Conservation (phyloP, 1,140 invertebrate species). For the Penaeus japonicus region DNA sequence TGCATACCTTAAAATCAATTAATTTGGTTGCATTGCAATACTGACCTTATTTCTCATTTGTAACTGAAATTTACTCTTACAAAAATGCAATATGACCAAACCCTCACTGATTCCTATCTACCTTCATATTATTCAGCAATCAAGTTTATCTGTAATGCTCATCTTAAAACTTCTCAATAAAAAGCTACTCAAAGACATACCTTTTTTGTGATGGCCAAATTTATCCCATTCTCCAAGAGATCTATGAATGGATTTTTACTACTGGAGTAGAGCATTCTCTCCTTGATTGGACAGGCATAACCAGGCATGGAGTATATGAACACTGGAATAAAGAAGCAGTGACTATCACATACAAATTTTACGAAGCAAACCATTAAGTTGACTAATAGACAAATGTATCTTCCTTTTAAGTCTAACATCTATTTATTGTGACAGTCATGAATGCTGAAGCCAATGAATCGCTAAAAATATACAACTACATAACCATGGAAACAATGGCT, state of each 20-base stretch:
- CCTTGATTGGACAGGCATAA: conserved; percentile 91
- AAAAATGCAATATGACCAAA: not conserved
- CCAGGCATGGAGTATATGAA: conserved; percentile 99
- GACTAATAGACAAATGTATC: no score
- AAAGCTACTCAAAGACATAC: conserved; percentile 68
- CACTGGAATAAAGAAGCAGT: conserved; percentile 72
- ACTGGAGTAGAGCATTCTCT: conserved; percentile 97
- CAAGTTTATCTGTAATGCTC: no score
- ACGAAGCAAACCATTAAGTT: no score
- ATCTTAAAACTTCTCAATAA: not conserved
- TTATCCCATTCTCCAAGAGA: conserved; percentile 73
- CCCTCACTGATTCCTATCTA: not conserved
- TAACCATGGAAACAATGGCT: no score
- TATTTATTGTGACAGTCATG: no score
- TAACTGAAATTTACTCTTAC: not conserved
- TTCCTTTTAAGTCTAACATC: no score
- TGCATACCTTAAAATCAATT: not conserved
- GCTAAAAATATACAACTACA: no score
- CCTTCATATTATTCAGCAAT: not conserved
- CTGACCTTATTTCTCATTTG: not conserved
- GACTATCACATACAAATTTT: not conserved
- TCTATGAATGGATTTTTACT: conserved; percentile 89
- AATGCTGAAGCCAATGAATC: no score
- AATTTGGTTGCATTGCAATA: not conserved
- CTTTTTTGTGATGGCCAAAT: conserved; percentile 84